Evolutionary conservation across 1,140 invertebrate genomes (phyloP).

Genomic region (Xylocopa sonorina): DNA sequence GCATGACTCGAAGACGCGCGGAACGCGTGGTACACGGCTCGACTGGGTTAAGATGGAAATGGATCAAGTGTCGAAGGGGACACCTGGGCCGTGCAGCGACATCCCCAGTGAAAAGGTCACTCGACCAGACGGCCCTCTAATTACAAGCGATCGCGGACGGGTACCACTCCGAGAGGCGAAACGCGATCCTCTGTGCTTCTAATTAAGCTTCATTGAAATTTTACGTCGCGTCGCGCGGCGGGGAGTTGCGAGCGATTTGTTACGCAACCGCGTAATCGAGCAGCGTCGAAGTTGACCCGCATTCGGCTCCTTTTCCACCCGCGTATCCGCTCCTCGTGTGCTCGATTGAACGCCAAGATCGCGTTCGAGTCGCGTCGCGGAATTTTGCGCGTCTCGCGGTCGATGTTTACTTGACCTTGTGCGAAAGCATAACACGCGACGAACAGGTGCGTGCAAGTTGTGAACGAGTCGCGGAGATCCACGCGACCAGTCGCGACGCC

Average conservation of each 20-base stretch:
- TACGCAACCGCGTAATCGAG: constrained; percentile 10
- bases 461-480: neutral
- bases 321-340: neutral
- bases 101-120: neutral
- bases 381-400: constrained; percentile 12
- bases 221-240: neutral
- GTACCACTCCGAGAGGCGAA: neutral
- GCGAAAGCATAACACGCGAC: neutral
- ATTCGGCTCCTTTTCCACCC: constrained; percentile 18
- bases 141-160: neutral
- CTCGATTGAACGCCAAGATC: constrained; percentile 35
- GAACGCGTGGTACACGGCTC: neutral
- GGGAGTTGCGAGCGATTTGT: neutral
- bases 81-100: too few relatives aligned
- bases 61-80: neutral
- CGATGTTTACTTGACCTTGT: constrained; percentile 1
- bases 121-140: neutral
- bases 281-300: constrained; percentile 2
- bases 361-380: constrained; percentile 38
- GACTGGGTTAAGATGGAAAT: neutral
- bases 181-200: neutral
- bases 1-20: too few relatives aligned
- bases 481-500: neutral
- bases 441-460: constrained; percentile 4
- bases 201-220: constrained; percentile 19